A percentile compares a stretch with the other conserved stretches of the same genome.
Evolutionary conservation across 2,113 vertebrate genomes (phyloP).

Genomic region (Cheirogaleus medius): DNA sequence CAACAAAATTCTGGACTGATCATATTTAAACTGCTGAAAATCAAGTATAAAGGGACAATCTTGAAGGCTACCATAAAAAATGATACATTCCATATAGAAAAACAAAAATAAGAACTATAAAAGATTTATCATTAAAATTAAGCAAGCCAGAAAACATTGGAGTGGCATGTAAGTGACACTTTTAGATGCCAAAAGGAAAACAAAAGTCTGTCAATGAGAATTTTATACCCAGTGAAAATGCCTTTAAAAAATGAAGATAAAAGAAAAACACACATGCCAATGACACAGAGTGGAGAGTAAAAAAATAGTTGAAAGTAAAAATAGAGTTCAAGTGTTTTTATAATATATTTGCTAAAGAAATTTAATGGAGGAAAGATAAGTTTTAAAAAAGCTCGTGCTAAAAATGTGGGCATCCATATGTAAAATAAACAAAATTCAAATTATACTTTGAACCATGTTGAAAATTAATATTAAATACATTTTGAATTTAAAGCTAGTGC

Average conservation of each 20-base stretch:
- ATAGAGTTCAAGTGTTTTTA: not conserved
- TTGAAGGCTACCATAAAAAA: not conserved
- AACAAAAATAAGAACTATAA: not conserved
- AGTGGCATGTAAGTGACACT: not conserved
- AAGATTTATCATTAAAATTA: not conserved
- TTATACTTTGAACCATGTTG: not conserved
- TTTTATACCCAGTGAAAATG: not conserved
- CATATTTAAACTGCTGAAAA: not conserved
- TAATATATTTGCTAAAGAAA: not conserved
- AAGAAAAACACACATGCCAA: not conserved
- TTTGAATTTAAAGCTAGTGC: not conserved
- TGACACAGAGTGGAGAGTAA: not conserved
- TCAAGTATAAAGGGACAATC: not conserved
- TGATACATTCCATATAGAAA: not conserved
- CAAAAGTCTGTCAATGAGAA: not conserved
- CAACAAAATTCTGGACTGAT: not conserved
- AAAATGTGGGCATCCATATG: not conserved
- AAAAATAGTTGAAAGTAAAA: not conserved
- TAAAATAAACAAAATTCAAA: not conserved
- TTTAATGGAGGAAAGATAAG: not conserved
- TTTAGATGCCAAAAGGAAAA: not conserved
- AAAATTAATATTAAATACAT: not conserved
- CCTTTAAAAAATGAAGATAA: not conserved
- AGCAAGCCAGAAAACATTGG: not conserved
- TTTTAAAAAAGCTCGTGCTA: not conserved